These are phyloP conservation scores for Eospalax fontanierii DNA, from an alignment of 2,797 vertebrate genomes.

Conservation along the genomic window DNA sequence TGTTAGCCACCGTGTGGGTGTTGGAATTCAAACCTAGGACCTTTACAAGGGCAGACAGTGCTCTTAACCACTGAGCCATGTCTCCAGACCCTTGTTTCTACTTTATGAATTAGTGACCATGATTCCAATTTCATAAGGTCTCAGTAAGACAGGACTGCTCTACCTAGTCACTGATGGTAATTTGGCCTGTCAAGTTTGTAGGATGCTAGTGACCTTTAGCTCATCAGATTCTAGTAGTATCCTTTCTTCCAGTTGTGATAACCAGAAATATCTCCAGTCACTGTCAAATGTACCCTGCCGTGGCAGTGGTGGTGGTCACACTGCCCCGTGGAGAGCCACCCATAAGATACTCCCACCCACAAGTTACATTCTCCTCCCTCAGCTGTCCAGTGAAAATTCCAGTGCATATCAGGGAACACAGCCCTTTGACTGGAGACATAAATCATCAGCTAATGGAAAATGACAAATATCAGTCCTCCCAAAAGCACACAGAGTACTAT, in stretches of 20 bases:
- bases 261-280: not conserved
- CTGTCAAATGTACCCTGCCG: not conserved
- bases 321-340: not conserved
- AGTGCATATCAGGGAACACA: rapidly evolving
- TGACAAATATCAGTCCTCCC: not conserved
- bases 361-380: not conserved
- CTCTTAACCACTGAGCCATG: too few relatives aligned
- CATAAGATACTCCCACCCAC: rapidly evolving
- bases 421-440: rapidly evolving
- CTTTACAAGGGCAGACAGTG: too few relatives aligned
- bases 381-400: too few relatives aligned
- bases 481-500: too few relatives aligned
- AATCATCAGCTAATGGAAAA: not conserved
- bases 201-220: not conserved
- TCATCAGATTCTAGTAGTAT: too few relatives aligned
- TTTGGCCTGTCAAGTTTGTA: not conserved
- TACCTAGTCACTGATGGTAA: rapidly evolving
- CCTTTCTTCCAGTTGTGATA: not conserved
- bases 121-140: not conserved
- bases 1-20: too few relatives aligned
- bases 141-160: not conserved
- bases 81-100: too few relatives aligned
- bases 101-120: not conserved
- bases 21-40: too few relatives aligned
- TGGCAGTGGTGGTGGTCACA: not conserved